phyloP scores from a whole-genome alignment of 2,888 invertebrate species.

The Drosophila peninsularis region DNA sequence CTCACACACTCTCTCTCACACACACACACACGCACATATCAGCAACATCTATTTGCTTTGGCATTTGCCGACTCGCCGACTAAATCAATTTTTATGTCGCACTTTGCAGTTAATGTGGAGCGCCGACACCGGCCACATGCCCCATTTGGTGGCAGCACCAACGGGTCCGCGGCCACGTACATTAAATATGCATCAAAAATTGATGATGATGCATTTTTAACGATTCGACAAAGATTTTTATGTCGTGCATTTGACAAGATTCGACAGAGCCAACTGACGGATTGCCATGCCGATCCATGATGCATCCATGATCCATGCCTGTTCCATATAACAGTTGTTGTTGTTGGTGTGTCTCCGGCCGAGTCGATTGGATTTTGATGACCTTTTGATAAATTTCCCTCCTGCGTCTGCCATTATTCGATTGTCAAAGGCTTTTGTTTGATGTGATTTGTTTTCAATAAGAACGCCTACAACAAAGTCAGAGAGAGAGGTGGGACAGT shows the following conservation, averaged over 20 bases:
- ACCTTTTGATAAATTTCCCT: slow-evolving; percentile 62
- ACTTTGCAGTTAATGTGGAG: slow-evolving; percentile 71
- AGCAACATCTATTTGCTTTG: slow-evolving; percentile 44
- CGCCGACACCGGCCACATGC: slow-evolving; percentile 29
- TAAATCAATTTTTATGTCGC: slow-evolving; percentile 78
- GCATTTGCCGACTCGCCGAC: slow-evolving; percentile 57
- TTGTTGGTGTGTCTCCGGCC: slow-evolving; percentile 33
- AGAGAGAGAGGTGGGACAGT: slow-evolving; percentile 1
- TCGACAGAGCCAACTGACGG: slow-evolving; percentile 59
- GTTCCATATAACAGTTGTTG: slow-evolving; percentile 6
- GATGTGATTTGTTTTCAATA: slow-evolving; percentile 41
- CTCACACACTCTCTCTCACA: not conserved
- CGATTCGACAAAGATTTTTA: slow-evolving; percentile 73
- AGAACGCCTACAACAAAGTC: slow-evolving; percentile 31
- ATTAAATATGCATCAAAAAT: slow-evolving; percentile 80
- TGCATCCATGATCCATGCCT: slow-evolving; percentile 36
- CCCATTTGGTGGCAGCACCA: slow-evolving; percentile 12
- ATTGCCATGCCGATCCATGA: slow-evolving; percentile 42
- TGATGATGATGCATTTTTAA: slow-evolving; percentile 81
- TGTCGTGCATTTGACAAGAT: slow-evolving; percentile 73
- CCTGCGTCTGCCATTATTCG: slow-evolving; percentile 21
- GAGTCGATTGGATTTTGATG: slow-evolving; percentile 74
- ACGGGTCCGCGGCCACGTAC: slow-evolving; percentile 49
- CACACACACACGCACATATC: not conserved
- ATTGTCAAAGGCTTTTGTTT: slow-evolving; percentile 26